Evolutionary conservation across 2,888 invertebrate species (phyloP).

Genomic region (Caenorhabditis sulstoni): DNA sequence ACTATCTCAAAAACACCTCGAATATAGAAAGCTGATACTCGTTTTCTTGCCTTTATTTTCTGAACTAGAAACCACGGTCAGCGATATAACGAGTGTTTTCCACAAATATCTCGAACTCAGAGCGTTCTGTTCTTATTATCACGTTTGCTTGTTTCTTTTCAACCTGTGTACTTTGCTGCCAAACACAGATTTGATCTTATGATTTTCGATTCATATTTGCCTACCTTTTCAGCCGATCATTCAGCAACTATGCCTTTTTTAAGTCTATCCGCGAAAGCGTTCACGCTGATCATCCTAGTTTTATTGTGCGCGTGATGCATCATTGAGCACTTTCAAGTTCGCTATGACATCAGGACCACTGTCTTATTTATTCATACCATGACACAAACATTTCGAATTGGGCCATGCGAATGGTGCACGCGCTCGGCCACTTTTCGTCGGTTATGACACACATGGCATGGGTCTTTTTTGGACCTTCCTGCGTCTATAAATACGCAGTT

Average conservation of each 20-base stretch:
- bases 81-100: too few relatives aligned
- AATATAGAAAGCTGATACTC: too few relatives aligned
- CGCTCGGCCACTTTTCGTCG: not conserved
- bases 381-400: constrained; percentile 11
- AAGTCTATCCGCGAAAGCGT: not conserved
- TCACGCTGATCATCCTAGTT: constrained; percentile 9
- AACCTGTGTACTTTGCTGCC: constrained; percentile 29
- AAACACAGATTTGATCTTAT: constrained; percentile 14
- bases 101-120: too few relatives aligned
- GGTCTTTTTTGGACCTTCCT: constrained; percentile 7
- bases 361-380: constrained; percentile 30
- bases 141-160: too few relatives aligned
- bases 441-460: constrained; percentile 25
- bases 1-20: too few relatives aligned
- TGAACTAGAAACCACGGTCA: too few relatives aligned
- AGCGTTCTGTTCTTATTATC: too few relatives aligned
- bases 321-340: constrained; percentile 26
- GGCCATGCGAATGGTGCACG: not conserved
- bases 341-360: constrained; percentile 16
- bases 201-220: not conserved
- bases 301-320: constrained; percentile 25
- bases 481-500: constrained; percentile 23
- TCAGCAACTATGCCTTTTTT: not conserved
- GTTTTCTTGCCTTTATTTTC: too few relatives aligned
- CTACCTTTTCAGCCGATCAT: constrained; percentile 1